Evolutionary conservation across 92 coral and sea anemone species (phyloP).

Genomic region (Phymanthus crucifer): DNA sequence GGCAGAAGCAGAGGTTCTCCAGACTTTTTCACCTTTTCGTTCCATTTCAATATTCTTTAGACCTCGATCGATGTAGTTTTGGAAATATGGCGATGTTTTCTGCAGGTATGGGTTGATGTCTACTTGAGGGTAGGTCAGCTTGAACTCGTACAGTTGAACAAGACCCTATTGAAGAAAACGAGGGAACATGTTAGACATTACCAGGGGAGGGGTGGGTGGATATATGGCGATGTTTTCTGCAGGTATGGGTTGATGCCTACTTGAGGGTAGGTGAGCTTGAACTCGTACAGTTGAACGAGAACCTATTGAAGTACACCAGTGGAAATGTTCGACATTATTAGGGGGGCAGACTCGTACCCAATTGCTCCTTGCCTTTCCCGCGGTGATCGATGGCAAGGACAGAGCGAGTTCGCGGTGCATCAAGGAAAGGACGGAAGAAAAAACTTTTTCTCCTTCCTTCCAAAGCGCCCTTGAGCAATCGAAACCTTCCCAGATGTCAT

Average conservation of each 20-base stretch:
- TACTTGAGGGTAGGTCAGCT: slow-evolving; percentile 78
- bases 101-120: slow-evolving; percentile 93
- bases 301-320: slow-evolving; percentile 44
- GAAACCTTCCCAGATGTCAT: too few relatives aligned
- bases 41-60: slow-evolving; percentile 87
- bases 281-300: slow-evolving; percentile 80
- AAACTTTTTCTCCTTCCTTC: too few relatives aligned
- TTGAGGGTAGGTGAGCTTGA: slow-evolving; percentile 77
- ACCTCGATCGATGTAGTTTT: slow-evolving; percentile 93
- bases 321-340: too few relatives aligned
- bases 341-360: too few relatives aligned
- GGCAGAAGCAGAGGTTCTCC: slow-evolving; percentile 12
- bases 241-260: slow-evolving; percentile 94
- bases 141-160: slow-evolving; percentile 83
- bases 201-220: too few relatives aligned
- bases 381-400: too few relatives aligned
- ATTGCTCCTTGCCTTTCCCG: too few relatives aligned
- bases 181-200: too few relatives aligned
- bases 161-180: slow-evolving; percentile 55
- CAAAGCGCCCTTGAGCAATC: too few relatives aligned
- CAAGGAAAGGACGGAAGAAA: too few relatives aligned
- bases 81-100: slow-evolving; percentile 90
- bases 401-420: too few relatives aligned
- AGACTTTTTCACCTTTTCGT: slow-evolving; percentile 61
- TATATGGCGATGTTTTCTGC: slow-evolving; percentile 85